A percentile compares a stretch with the other conserved stretches of the same genome.
phyloP scores from a whole-genome alignment of 92 coral and sea anemone genomes.

The Virgularia gustaviana region DNA sequence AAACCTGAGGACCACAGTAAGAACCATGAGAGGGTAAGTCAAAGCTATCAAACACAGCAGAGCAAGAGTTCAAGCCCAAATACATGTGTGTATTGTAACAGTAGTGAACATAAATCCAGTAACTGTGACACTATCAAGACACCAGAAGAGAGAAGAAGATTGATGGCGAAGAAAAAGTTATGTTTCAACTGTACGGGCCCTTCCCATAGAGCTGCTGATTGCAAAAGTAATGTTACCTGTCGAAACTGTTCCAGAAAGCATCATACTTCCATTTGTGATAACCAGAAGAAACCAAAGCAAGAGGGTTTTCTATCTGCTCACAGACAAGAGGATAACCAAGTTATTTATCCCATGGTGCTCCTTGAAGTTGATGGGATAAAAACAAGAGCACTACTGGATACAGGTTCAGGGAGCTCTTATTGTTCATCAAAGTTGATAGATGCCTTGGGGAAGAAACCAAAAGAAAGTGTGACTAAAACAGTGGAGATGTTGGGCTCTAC shows the following conservation, averaged over 20 bases:
- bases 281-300: slow-evolving; percentile 27
- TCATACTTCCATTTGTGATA: slow-evolving; percentile 47
- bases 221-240: slow-evolving; percentile 14
- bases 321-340: slow-evolving; percentile 20
- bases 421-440: slow-evolving; percentile 25
- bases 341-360: slow-evolving; percentile 28
- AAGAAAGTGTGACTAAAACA: slow-evolving; percentile 23
- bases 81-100: slow-evolving; percentile 31
- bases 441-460: slow-evolving; percentile 19
- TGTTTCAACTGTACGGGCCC: slow-evolving; percentile 50
- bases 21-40: slow-evolving; percentile 11
- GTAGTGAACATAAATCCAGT: slow-evolving; percentile 36
- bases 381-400: slow-evolving; percentile 39
- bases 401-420: slow-evolving; percentile 38
- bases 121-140: slow-evolving; percentile 31
- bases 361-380: slow-evolving; percentile 43
- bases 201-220: slow-evolving; percentile 19
- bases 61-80: slow-evolving; percentile 19
- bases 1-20: slow-evolving; percentile 19
- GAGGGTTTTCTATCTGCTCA: slow-evolving; percentile 38
- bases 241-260: slow-evolving; percentile 12
- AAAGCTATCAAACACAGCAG: slow-evolving; percentile 36
- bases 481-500: slow-evolving; percentile 52
- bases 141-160: slow-evolving; percentile 36
- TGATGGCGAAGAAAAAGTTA: slow-evolving; percentile 32